Base-by-base conservation (phyloP, 2,797 vertebrate species). In the Siniperca obscura region DNA sequence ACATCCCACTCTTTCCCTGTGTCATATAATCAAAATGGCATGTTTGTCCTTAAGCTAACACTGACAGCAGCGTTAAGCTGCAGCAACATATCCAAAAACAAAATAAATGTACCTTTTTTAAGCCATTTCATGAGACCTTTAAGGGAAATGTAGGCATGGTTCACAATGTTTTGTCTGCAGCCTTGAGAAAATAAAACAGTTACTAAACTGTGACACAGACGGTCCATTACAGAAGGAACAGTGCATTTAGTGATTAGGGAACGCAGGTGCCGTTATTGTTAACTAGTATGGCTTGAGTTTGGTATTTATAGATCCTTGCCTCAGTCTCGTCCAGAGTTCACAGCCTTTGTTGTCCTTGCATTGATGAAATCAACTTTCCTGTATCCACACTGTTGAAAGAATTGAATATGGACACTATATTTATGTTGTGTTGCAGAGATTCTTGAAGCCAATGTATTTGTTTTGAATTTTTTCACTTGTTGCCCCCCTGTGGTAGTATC, bases 341-440 rank as follows among this genome's bases (percentile, higher is more conserved):
- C 76, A 13, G 95, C 96, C 93, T 95, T 98, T 22, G 94, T 92
- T 34, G 96, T 98, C 74, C 94, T 93, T 53, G 74, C 90, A 75
- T 98, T 98, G 93, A 98, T 82, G 75, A 98, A 99, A 93, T 97
- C 96, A 0, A 89, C 48, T 94, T 97, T 99, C 93, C 94, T 97
- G 78, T 96, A 97, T 30, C 97, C 95, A 75, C 93, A 90, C 98
- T 98, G 95, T 94, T 84, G 68, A 84, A 66, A 66, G 66, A 81
- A 30, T 34, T 19, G 6, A 55, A 81, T 64, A 74, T 4, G 0
- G 4, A 59, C 3, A 36, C 4, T 7, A 0, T 19, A 25, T 65
- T 42, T 21, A 22, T 21, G 8, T 14, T 7, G 11, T 14, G 8
- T 4, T 60, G 48, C 44, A 42, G 52, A 40, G 19, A 8, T 27